Base-by-base conservation (phyloP, 2,888 invertebrate genomes). In the Chrysolina haemoptera region DNA sequence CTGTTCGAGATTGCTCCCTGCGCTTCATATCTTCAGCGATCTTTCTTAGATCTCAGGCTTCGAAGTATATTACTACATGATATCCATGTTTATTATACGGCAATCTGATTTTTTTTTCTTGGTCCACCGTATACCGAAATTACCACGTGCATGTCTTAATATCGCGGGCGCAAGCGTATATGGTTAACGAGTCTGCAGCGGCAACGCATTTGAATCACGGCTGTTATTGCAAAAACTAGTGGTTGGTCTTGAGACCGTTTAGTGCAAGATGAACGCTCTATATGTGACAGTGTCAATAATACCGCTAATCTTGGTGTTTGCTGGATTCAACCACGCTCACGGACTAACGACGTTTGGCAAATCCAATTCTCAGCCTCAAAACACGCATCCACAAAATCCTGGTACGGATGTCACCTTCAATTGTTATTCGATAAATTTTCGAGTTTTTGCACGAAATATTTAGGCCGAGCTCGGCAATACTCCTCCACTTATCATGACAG, bases 251-350 rank as follows among this genome's bases (percentile, higher is more conserved):
- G 53, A 53, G 68, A 62, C 62, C 62, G 55, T 64, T 75, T 62
- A 73, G 78, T 79, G 78, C 80, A 86, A 83, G 80, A 87, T 87
- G 86, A 88, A 87, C 84, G 85, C 85, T 82, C 82, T 87, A 65
- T 87, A 87, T 83, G 86, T 88, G 84, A 87, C 86, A 80, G 85
- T 90, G 82, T 91, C 90, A 63, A 68, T 74, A 65, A 90, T 91
- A 74, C 91, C 88, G 78, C 87, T 90, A 81, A 90, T 88, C 87
- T 88, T 90, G 83, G 87, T 88, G 74, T 86, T 90, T 83, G 90
- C 88, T 70, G 86, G 87, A 76, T 87, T 87, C 82, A 88, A 87
- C 78, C 87, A 88, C 80, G 88, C 88, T 73, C 87, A 88, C 78
- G 88, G 88, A 73, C 84, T 88, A 65, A 87, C 88, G 20, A 88